These are phyloP conservation scores for Cynocephalus volans DNA, from an alignment of 2,113 vertebrate genomes.

Conservation along the genomic window DNA sequence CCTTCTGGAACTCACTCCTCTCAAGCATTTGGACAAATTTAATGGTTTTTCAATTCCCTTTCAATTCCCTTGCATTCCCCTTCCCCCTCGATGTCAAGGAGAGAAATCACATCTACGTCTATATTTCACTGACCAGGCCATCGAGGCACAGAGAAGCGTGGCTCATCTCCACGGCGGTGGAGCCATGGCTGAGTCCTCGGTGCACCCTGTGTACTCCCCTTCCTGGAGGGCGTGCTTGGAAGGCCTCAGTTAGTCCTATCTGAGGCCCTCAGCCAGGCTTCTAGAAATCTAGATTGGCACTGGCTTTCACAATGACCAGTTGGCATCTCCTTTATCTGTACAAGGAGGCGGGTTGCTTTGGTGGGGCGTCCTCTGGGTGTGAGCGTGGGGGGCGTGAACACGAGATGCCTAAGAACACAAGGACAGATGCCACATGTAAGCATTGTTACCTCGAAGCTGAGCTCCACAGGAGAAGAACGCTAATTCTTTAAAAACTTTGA, in stretches of 20 bases:
- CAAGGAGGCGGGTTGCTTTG: neutral
- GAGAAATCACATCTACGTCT: neutral
- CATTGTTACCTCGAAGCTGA: neutral
- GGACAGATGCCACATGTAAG: neutral
- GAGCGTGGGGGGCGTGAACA: neutral
- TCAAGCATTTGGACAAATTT: neutral
- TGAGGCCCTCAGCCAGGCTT: neutral
- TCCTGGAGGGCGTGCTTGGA: neutral
- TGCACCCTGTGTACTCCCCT: neutral
- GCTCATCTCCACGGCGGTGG: fast-evolving
- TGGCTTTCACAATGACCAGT: neutral
- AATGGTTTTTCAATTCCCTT: neutral
- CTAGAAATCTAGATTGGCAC: neutral
- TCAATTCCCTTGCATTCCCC: no score
- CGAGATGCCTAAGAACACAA: neutral
- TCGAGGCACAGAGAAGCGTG: neutral
- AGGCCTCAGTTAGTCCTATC: neutral
- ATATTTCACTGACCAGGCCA: neutral
- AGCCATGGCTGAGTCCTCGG: fast-evolving
- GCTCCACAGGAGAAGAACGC: neutral
- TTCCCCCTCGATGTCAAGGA: neutral
- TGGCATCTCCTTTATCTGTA: neutral
- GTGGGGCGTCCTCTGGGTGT: neutral
- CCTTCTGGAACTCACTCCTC: neutral
- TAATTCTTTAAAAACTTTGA: neutral